Evolutionary conservation across 2,113 vertebrate species (phyloP), one percentile per base, ranked within the genome.

Genomic region (Cygnus buccinator): DNA sequence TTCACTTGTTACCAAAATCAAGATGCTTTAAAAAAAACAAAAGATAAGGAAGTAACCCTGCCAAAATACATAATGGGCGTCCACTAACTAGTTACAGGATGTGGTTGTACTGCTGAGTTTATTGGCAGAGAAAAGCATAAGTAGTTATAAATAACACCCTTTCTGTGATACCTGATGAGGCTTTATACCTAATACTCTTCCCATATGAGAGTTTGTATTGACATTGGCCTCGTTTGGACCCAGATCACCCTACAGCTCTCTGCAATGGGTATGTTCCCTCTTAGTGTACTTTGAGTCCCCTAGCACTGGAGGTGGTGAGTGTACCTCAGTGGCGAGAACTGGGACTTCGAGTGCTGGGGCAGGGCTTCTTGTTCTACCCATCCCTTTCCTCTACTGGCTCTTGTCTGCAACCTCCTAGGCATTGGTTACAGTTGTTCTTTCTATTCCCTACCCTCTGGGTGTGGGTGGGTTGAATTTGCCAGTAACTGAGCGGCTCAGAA

Each of bases 41-140:
- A 37, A 95, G 93, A 85, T 93, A 95, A 91, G 77, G 77, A 94
- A 67, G 39, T 72, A 89, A 82, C 44, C 8, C 84, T 95, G 77
- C 77, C 94, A 95, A 93, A 87, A 44, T 28, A 94, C 77, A 79
- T 78, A 89, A 67, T 48, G 58, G 80, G 77, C 0, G 5, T 94
- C 39, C 48, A 43, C 86, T 82, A 74, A 33, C 80, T 92, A 6
- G 43, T 46, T 94, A 78, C 74, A 94, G 93, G 93, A 96, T 94
- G 89, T 95, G 89, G 84, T 84, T 95, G 80, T 92, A 16, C 0
- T 91, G 70, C 80, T 39, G 77, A 94, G 77, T 68, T 75, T 84
- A 67, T 1, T 96, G 74, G 81, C 78, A 58, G 7, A 73, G 54
- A 87, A 87, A 59, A 91, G 70, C 66, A 18, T 63, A 43, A 7